Evolutionary conservation across 2,113 vertebrate genomes (phyloP).

Genomic region (Zapornia atra): DNA sequence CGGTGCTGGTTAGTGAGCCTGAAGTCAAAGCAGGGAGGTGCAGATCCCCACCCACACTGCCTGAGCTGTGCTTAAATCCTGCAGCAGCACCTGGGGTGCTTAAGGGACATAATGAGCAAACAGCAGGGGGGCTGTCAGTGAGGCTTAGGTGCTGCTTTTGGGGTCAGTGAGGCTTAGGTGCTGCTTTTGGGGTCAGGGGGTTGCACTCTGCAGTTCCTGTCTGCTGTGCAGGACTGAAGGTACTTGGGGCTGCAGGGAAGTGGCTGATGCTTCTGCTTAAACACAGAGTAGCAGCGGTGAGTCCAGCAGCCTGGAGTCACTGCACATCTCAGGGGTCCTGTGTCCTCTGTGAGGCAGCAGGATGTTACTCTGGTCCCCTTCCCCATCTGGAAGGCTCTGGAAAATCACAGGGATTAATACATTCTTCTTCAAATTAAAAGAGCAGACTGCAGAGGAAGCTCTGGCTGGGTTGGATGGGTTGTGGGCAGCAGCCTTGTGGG

Average conservation of each 20-base stretch:
- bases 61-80: background rate
- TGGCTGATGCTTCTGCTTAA: background rate
- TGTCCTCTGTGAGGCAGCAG: background rate
- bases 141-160: background rate
- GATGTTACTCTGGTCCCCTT: background rate
- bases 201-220: background rate
- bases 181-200: accelerated
- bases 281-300: background rate
- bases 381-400: background rate
- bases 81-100: background rate
- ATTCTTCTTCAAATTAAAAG: background rate
- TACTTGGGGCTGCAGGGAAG: background rate
- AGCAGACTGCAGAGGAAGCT: background rate
- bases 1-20: background rate
- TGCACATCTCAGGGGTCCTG: background rate
- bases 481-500: background rate
- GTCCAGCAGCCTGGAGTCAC: background rate
- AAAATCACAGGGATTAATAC: background rate
- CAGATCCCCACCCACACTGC: background rate
- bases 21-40: accelerated
- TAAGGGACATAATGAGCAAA: background rate
- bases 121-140: background rate
- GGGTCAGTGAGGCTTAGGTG: background rate
- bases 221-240: background rate
- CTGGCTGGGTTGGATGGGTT: background rate